Evolutionary conservation across 2,888 invertebrate genomes (phyloP).

Genomic region (Lamellibrachia satsuma): DNA sequence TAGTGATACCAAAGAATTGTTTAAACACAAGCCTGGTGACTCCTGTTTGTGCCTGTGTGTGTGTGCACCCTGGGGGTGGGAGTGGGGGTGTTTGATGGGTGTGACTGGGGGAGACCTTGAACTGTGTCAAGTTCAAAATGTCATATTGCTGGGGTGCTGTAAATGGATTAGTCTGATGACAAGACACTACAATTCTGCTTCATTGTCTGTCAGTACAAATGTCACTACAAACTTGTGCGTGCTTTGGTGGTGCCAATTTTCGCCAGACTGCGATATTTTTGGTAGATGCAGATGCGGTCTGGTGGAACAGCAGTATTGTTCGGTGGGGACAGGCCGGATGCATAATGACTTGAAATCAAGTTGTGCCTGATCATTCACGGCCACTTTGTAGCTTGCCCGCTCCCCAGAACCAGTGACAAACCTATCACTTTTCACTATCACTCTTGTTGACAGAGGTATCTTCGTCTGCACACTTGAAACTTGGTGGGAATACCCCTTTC

Average conservation of each 20-base stretch:
- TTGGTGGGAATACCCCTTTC: background rate
- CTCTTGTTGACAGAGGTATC: background rate
- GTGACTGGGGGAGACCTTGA: background rate
- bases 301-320: background rate
- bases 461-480: background rate
- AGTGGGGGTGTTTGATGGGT: background rate
- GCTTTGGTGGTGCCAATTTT: background rate
- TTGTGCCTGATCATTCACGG: background rate
- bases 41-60: background rate
- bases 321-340: background rate
- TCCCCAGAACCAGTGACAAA: background rate
- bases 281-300: background rate
- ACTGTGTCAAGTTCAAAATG: background rate
- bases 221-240: background rate
- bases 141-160: background rate
- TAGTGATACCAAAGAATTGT: background rate
- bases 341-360: background rate
- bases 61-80: background rate
- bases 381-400: background rate
- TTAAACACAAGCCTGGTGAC: background rate
- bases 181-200: background rate
- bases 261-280: background rate
- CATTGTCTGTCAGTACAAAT: background rate
- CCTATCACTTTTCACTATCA: background rate
- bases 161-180: background rate